Percentiles rank a stretch among this genome's conserved stretches.
phyloP scores from a whole-genome alignment of 2,888 invertebrate species.

The Hedya salicella region DNA sequence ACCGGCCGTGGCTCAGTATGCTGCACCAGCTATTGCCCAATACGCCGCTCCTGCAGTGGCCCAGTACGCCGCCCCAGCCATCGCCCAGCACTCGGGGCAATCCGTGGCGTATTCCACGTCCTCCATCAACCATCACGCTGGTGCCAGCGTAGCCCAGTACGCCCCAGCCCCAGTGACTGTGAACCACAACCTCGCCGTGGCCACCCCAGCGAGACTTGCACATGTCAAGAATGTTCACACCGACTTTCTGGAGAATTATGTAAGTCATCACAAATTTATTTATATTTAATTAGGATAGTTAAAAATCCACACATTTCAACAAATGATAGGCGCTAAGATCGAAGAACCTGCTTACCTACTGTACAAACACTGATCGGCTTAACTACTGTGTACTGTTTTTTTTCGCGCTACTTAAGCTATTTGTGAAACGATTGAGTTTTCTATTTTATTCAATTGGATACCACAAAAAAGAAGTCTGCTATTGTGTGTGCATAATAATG shows the following conservation, averaged over 20 bases:
- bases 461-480: too few relatives aligned
- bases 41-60: slow-evolving; percentile 51
- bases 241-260: slow-evolving; percentile 87
- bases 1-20: slow-evolving; percentile 47
- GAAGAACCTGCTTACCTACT: too few relatives aligned
- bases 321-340: too few relatives aligned
- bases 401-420: too few relatives aligned
- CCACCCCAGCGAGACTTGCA: slow-evolving; percentile 48
- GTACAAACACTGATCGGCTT: too few relatives aligned
- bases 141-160: slow-evolving; percentile 45
- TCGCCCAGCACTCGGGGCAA: slow-evolving; percentile 33
- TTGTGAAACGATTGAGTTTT: too few relatives aligned
- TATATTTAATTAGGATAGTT: background rate
- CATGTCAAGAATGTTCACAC: slow-evolving; percentile 84
- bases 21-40: slow-evolving; percentile 48
- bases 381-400: too few relatives aligned
- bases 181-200: slow-evolving; percentile 48
- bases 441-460: too few relatives aligned
- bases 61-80: slow-evolving; percentile 48
- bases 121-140: slow-evolving; percentile 40
- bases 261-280: slow-evolving; percentile 62
- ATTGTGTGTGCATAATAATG: too few relatives aligned
- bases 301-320: too few relatives aligned
- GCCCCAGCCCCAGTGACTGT: slow-evolving; percentile 44
- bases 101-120: slow-evolving; percentile 36